Base-by-base conservation (phyloP, 1,140 invertebrate genomes). In the Manduca sexta region DNA sequence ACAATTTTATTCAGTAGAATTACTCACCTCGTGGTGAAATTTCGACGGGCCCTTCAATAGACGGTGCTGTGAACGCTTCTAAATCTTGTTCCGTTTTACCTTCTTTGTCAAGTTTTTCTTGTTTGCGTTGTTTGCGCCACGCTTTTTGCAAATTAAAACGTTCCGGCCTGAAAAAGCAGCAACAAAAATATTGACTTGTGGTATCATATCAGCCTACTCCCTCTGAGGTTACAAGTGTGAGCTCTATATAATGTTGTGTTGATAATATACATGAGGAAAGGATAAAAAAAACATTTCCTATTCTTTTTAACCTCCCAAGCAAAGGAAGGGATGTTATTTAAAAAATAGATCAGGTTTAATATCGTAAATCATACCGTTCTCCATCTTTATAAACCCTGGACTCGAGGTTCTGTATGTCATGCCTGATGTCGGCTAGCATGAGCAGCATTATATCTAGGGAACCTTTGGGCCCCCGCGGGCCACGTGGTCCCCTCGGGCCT, bases 371-470 rank as follows among this genome's bases (percentile, higher is more conserved):
- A 84, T 72, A 90, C 90, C 66, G 79, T 73, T 89, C 88, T 3
- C 86, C 87, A 29, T 85, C 74, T n/a, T 64, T 69, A 52, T 90
- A 92, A 10, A 92, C 89, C 63, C 76, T 86, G 17, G 86, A 80
- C 60, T 91, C 90, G 18, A 92, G 69, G 50, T 89, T 88, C 21
- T 87, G 83, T 50, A 92, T 88, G 63, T 91, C 90, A 60, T 90
- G 88, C 46, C 88, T 76, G 1, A 92, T 66, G 62, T 91, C 90
- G 2, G 90, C 90, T 18, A 92, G 59, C 45, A 91, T 66, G 2
- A 91, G 75, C 29, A 91, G 72, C 53, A 91, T 76, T 37, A 91
- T 87, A 60, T 92, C 90, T 34, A 91, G 77, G 10, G 88, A 89
- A 2, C 88, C 89, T 50, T 86, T 83, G 6, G 89, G 88, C 0